phyloP scores from a whole-genome alignment of 2,797 vertebrate genomes.

The Dallia pectoralis region DNA sequence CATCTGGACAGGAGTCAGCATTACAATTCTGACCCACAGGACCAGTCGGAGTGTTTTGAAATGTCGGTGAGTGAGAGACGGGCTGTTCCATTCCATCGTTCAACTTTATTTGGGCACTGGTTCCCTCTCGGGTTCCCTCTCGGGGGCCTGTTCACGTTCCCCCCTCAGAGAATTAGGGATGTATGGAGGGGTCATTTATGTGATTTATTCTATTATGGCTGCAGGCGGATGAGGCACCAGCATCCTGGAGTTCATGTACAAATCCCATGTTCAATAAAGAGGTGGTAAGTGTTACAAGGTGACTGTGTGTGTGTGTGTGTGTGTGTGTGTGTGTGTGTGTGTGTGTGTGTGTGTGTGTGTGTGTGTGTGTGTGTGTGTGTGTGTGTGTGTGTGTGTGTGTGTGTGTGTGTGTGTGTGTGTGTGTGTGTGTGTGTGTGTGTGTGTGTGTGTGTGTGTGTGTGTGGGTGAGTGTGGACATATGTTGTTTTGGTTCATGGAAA shows the following conservation, averaged over 20 bases:
- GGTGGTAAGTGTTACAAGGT: slow-evolving; percentile 40
- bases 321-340: too few relatives aligned
- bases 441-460: too few relatives aligned
- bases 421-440: too few relatives aligned
- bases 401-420: too few relatives aligned
- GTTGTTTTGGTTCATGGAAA: neutral
- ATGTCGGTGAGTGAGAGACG: slow-evolving; percentile 69
- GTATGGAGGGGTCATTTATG: neutral
- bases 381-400: too few relatives aligned
- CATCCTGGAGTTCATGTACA: neutral
- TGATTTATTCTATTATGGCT: slow-evolving; percentile 12
- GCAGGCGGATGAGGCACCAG: slow-evolving; percentile 46
- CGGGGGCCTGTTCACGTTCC: neutral
- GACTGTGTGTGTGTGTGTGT: too few relatives aligned
- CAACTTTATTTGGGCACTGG: neutral
- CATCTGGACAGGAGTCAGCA: slow-evolving; percentile 50
- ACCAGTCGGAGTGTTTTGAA: slow-evolving; percentile 52
- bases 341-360: too few relatives aligned
- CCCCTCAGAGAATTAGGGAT: neutral
- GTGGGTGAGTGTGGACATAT: neutral
- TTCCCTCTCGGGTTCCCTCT: neutral
- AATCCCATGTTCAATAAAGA: slow-evolving; percentile 16
- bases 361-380: too few relatives aligned
- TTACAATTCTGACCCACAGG: slow-evolving; percentile 51
- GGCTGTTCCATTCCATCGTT: neutral